Percentiles rank a stretch among this genome's conserved stretches.
Evolutionary conservation across 2,113 vertebrate genomes (phyloP).

Genomic region (Mormoops blainvillei): DNA sequence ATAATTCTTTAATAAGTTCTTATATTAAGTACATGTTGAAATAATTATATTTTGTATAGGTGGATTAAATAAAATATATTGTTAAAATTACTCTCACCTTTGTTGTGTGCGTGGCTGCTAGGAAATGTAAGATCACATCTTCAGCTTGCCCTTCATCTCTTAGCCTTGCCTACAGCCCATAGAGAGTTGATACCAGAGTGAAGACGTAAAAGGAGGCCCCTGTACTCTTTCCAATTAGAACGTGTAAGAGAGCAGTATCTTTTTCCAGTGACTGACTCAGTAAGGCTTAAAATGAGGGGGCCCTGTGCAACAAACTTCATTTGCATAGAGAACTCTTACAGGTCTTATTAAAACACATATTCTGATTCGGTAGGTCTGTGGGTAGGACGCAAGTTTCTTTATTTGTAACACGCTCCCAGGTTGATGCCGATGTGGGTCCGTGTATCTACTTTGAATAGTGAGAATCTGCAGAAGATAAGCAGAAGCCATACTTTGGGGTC

Average conservation of each 20-base stretch:
- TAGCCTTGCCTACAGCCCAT: too few relatives aligned
- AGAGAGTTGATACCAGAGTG: background rate
- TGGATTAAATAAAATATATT: background rate
- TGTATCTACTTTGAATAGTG: background rate
- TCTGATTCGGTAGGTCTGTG: background rate
- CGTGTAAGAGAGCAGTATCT: background rate
- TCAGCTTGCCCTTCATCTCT: background rate
- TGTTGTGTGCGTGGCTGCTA: background rate
- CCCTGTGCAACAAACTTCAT: background rate
- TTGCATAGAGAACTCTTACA: background rate
- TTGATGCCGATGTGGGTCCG: background rate
- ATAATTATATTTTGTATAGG: background rate
- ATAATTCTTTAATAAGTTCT: background rate
- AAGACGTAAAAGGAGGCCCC: background rate
- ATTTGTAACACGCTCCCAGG: background rate
- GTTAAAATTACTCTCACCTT: background rate
- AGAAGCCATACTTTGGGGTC: background rate
- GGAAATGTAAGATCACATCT: background rate
- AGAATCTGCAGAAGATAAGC: background rate
- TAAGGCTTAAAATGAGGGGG: rapidly evolving
- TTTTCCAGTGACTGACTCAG: background rate
- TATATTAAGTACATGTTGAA: background rate
- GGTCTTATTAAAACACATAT: background rate
- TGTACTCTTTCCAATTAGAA: background rate
- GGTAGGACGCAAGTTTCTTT: background rate